These are phyloP conservation scores for Drosophila tsacasi DNA, from an alignment of 1,140 invertebrate species.

Conservation along the genomic window DNA sequence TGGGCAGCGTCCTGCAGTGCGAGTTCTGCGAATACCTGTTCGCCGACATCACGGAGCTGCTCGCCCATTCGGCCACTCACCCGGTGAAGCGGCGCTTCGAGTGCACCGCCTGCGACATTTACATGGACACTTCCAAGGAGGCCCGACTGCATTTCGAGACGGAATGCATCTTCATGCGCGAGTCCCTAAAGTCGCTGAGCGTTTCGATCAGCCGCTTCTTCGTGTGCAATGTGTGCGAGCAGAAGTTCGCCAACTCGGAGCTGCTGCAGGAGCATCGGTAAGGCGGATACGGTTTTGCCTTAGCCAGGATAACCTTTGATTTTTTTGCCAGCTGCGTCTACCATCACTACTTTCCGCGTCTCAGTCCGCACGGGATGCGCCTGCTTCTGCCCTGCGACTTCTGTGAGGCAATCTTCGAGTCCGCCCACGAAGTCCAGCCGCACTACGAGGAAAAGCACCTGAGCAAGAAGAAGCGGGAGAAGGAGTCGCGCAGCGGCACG, in stretches of 20 bases:
- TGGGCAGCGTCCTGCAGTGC: constrained; percentile 86
- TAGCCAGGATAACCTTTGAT: neutral
- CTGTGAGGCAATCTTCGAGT: constrained; percentile 77
- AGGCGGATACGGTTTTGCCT: neutral
- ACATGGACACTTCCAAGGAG: constrained; percentile 86
- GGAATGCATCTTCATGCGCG: constrained; percentile 86
- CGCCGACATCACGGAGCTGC: constrained; percentile 85
- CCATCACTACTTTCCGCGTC: constrained; percentile 79
- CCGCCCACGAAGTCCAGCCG: constrained; percentile 83
- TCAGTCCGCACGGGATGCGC: constrained; percentile 36
- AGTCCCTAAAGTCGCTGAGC: constrained; percentile 59
- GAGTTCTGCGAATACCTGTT: constrained; percentile 87
- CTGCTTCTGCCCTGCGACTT: constrained; percentile 75
- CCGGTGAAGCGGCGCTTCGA: constrained; percentile 86
- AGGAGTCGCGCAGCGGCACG: constrained; percentile 54
- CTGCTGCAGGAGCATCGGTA: constrained; percentile 85
- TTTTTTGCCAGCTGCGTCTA: constrained; percentile 45
- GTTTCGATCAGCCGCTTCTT: constrained; percentile 72
- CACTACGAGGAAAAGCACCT: constrained; percentile 84
- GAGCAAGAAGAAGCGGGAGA: constrained; percentile 77
- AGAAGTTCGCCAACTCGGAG: constrained; percentile 75
- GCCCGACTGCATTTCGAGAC: constrained; percentile 86
- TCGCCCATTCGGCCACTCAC: constrained; percentile 86
- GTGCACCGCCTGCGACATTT: constrained; percentile 86
- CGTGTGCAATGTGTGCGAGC: constrained; percentile 86